Conservation (phyloP, 2,888 invertebrate species). For the Malacosoma neustria region DNA sequence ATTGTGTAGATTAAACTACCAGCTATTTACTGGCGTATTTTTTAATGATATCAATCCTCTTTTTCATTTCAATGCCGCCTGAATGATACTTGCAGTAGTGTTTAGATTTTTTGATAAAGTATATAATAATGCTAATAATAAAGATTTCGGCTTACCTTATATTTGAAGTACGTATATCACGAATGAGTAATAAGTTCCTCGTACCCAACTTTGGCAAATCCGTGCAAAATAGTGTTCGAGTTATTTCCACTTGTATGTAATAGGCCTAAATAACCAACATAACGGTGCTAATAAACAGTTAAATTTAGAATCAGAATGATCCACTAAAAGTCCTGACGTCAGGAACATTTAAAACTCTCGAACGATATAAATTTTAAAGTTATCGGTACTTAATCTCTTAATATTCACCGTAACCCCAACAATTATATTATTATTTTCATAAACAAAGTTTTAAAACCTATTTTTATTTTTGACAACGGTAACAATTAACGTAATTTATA, state of each 20-base stretch:
- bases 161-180: not conserved
- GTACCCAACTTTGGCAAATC: not conserved
- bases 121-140: no score
- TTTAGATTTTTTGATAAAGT: no score
- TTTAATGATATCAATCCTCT: no score
- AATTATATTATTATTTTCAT: not conserved
- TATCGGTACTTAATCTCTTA: not conserved
- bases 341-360: not conserved
- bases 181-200: not conserved
- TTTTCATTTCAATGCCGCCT: no score
- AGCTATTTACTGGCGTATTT: no score
- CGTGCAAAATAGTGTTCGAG: not conserved
- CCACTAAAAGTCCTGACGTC: not conserved
- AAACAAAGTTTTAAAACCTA: not conserved
- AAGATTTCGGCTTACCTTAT: not conserved
- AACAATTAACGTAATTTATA: not conserved
- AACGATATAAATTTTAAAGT: not conserved
- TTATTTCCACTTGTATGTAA: not conserved
- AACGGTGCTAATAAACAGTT: not conserved
- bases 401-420: not conserved
- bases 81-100: no score
- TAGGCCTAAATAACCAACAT: not conserved
- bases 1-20: no score
- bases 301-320: not conserved
- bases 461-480: not conserved